phyloP scores from a whole-genome alignment of 2,113 vertebrate genomes.

The Lota lota region DNA sequence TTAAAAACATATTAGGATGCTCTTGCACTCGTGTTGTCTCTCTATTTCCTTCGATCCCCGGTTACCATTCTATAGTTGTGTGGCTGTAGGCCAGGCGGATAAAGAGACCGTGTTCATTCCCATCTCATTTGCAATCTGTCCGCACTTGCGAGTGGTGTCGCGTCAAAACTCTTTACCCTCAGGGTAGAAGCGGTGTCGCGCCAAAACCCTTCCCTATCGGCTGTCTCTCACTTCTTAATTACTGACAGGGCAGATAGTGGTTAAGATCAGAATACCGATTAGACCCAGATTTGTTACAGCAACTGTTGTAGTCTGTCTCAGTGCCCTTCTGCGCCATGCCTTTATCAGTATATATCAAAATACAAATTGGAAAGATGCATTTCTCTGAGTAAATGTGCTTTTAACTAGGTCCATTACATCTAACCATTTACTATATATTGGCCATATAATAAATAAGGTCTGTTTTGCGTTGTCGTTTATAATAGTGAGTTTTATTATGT shows the following conservation, averaged over 20 bases:
- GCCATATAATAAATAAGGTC: too few species aligned
- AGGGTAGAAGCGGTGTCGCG: slow-evolving; percentile 7
- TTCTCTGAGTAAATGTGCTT: too few species aligned
- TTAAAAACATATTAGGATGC: too few species aligned
- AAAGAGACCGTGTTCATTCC: slow-evolving; percentile 4
- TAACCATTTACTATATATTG: too few species aligned
- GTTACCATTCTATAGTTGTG: background rate
- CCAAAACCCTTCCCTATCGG: slow-evolving; percentile 5
- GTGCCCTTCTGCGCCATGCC: background rate
- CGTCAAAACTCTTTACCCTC: slow-evolving; percentile 5
- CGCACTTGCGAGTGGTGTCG: slow-evolving; percentile 4
- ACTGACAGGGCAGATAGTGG: slow-evolving; percentile 8
- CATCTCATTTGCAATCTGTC: slow-evolving; percentile 14
- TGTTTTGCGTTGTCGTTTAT: too few species aligned
- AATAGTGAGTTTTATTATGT: too few species aligned
- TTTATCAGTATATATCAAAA: background rate
- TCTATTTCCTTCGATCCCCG: background rate
- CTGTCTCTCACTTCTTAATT: slow-evolving; percentile 12
- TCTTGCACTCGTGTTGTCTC: background rate
- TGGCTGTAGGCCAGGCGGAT: background rate
- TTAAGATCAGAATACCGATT: slow-evolving; percentile 11
- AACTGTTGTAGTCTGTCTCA: background rate
- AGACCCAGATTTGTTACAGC: background rate
- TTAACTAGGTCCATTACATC: too few species aligned
- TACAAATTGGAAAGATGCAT: background rate